Percentiles rank a stretch among this genome's conserved stretches.
Conservation (phyloP, 2,797 vertebrate species). For the Sphaeramia orbicularis region DNA sequence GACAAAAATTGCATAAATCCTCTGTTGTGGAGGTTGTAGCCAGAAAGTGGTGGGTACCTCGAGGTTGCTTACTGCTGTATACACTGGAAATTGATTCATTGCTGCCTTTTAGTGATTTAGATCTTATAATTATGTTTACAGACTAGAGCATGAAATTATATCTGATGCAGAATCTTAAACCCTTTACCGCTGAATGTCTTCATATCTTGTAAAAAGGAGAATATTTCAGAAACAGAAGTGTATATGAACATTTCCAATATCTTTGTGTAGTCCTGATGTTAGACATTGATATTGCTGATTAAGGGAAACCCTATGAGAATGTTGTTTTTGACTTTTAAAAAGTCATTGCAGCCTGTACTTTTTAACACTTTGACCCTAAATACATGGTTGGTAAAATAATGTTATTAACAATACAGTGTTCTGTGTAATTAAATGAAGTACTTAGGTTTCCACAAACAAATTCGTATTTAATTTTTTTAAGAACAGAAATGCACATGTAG, state of each 20-base stretch:
- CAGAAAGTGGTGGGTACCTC: neutral
- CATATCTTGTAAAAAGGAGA: too few species aligned
- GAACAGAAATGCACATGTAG: neutral
- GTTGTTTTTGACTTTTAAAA: conserved; percentile 1
- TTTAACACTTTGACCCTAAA: neutral
- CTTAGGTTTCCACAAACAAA: too few species aligned
- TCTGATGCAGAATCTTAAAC: too few species aligned
- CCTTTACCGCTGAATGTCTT: too few species aligned
- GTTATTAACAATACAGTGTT: neutral
- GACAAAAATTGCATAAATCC: neutral
- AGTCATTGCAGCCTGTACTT: neutral
- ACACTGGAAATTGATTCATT: neutral
- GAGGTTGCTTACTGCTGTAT: neutral
- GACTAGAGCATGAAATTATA: too few species aligned
- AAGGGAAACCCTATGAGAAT: neutral
- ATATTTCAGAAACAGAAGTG: too few species aligned
- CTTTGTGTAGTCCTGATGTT: neutral
- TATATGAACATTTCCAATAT: too few species aligned
- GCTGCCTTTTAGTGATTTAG: neutral
- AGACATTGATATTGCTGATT: neutral
- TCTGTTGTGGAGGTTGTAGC: neutral
- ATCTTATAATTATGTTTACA: too few species aligned
- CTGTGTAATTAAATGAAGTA: neutral
- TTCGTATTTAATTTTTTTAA: too few species aligned
- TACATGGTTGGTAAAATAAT: neutral